Base-by-base conservation (phyloP, 37 sponge, comb jelly and placozoan genomes). In the Spongilla lacustris region DNA sequence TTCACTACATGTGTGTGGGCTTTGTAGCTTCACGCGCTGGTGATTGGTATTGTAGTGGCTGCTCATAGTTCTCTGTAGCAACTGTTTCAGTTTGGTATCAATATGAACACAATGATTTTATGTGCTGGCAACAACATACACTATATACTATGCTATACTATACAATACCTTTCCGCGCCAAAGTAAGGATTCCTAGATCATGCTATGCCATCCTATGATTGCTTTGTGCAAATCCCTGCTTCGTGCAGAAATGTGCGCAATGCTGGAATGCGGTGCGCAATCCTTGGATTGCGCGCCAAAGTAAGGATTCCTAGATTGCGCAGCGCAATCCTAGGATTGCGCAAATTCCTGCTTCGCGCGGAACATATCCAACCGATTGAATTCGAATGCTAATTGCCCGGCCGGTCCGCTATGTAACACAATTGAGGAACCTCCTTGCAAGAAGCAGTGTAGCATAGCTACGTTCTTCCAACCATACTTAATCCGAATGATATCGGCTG, bases 281-380 rank as follows among this genome's bases (percentile, higher is more conserved):
- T 70, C 28, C 26, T 27, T 23, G 76, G 32, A 75, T 75, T 75
- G 76, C 46, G 46, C 46, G 46, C 46, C 73, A 33, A 73, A 17
- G 73, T 73, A n/a, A 21, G 29, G 27, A 33, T 32, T 33, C 19
- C 73, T 73, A 33, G 29, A 32, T 46, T 46, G 46, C 46, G 46
- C 46, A 46, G 46, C 26, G 67, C 22, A 66, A 25, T 12, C 31
- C 36, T n/a, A n/a, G 46, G 46, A 46, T 46, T 46, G 46, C 46
- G 46, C 46, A 46, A 46, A 46, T 46, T 46, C 19, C 34, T 21
- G 25, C 33, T 25, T n/a, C 71, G 46, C 46, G 46, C 46, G 46
- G 2, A 29, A 85, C 77, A 76, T 69, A 85, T 36, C 25, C 41
- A 85, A n/a, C n/a, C n/a, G n/a, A n/a, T n/a, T n/a, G n/a, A n/a